Evolutionary conservation across 2,113 vertebrate species (phyloP).

Genomic region (Chiloscyllium plagiosum): DNA sequence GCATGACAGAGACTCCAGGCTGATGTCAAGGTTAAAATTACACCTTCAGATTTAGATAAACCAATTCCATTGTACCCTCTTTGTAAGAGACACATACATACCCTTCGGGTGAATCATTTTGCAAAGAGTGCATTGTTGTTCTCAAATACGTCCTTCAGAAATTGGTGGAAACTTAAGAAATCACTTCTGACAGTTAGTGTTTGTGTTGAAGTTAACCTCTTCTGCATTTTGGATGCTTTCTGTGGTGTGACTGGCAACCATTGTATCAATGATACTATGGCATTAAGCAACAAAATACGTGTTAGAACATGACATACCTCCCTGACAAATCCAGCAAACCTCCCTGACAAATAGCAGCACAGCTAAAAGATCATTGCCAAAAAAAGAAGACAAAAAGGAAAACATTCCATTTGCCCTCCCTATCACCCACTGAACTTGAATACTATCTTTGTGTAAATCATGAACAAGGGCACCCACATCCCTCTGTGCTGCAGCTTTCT

Average conservation of each 20-base stretch:
- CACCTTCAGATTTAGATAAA: background rate
- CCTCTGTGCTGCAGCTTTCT: too few relatives aligned
- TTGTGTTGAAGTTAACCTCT: background rate
- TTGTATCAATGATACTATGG: background rate
- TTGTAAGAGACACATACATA: background rate
- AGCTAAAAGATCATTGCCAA: background rate
- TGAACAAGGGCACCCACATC: too few relatives aligned
- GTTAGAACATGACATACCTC: background rate
- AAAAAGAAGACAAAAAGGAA: background rate
- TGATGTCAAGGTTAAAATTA: background rate
- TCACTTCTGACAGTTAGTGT: background rate
- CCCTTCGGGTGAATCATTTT: background rate
- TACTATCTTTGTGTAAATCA: too few relatives aligned
- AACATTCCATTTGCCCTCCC: too few relatives aligned
- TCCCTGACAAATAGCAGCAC: background rate
- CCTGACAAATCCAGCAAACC: background rate
- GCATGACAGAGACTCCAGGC: background rate
- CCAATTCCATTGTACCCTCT: background rate
- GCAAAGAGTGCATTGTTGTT: background rate
- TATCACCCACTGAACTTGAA: too few relatives aligned
- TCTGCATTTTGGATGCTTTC: too few relatives aligned
- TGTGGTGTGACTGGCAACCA: background rate
- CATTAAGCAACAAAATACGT: background rate
- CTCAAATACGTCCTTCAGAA: background rate
- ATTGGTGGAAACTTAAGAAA: background rate